These are phyloP conservation scores for Eolophus roseicapilla DNA, from an alignment of 2,113 vertebrate genomes.

Conservation along the genomic window DNA sequence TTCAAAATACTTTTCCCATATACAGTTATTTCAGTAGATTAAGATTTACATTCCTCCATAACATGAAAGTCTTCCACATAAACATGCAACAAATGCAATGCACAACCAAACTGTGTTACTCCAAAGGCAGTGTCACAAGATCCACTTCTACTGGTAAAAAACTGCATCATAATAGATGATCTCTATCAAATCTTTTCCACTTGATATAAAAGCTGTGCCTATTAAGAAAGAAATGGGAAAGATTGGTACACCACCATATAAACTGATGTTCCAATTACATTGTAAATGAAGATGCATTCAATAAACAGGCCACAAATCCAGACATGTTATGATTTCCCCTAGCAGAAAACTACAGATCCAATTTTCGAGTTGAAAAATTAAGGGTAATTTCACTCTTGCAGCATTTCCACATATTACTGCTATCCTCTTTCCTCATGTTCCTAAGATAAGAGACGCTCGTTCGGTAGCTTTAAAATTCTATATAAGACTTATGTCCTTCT, in stretches of 20 bases:
- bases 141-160: conserved; percentile 9
- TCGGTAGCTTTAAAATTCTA: not conserved
- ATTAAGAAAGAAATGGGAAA: not conserved
- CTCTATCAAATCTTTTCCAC: conserved; percentile 17
- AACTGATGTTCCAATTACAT: not conserved
- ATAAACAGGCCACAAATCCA: not conserved
- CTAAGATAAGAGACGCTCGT: not conserved
- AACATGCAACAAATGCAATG: not conserved
- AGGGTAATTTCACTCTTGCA: not conserved
- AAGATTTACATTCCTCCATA: not conserved
- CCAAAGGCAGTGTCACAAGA: not conserved
- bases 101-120: not conserved
- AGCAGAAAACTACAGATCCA: not conserved
- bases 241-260: not conserved
- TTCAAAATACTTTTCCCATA: not conserved
- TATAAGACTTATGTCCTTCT: not conserved
- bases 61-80: not conserved
- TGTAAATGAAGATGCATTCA: not conserved
- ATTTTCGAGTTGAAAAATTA: not conserved
- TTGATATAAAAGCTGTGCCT: conserved; percentile 23
- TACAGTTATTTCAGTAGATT: not conserved
- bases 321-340: not conserved
- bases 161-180: not conserved
- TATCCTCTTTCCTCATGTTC: not conserved
- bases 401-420: not conserved